Conservation (phyloP, 2,113 vertebrate species). For the Gymnocephalus cernua region DNA sequence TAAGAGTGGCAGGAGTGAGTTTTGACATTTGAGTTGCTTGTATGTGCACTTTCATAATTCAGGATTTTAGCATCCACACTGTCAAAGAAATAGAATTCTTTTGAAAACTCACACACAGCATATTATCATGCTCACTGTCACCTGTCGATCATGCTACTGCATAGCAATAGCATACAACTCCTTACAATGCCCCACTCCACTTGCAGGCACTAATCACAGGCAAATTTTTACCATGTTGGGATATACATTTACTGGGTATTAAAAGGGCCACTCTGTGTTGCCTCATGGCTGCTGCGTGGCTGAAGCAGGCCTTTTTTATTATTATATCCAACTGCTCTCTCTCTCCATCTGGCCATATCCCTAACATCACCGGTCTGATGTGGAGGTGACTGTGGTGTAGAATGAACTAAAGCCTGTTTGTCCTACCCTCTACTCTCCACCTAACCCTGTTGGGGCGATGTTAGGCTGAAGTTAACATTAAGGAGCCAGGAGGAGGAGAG, state of each 20-base stretch:
- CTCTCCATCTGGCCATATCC: conserved; percentile 59
- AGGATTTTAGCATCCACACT: conserved; percentile 29
- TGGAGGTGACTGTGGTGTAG: conserved; percentile 44
- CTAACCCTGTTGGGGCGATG: conserved; percentile 31
- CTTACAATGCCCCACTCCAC: conserved; percentile 55
- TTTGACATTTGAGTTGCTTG: conserved; percentile 27
- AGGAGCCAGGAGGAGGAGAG: conserved; percentile 24
- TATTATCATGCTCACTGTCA: conserved; percentile 41
- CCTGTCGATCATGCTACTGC: conserved; percentile 33
- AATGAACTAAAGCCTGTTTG: conserved; percentile 54
- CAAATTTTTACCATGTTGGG: conserved; percentile 69
- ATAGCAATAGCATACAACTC: conserved; percentile 20
- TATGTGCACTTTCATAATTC: conserved; percentile 43
- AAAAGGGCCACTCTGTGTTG: conserved; percentile 73
- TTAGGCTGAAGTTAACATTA: conserved; percentile 64
- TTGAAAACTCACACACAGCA: conserved; percentile 11
- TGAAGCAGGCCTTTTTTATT: conserved; percentile 38
- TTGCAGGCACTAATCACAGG: conserved; percentile 67
- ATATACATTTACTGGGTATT: conserved; percentile 67
- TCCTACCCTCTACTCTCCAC: conserved; percentile 47
- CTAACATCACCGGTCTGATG: conserved; percentile 57
- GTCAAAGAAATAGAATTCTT: conserved; percentile 9
- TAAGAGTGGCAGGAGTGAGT: neutral
- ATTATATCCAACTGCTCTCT: conserved; percentile 34
- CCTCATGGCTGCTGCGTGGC: conserved; percentile 62